Conservation (phyloP, 2,797 vertebrate genomes). For the Gymnoscopelus braueri region DNA sequence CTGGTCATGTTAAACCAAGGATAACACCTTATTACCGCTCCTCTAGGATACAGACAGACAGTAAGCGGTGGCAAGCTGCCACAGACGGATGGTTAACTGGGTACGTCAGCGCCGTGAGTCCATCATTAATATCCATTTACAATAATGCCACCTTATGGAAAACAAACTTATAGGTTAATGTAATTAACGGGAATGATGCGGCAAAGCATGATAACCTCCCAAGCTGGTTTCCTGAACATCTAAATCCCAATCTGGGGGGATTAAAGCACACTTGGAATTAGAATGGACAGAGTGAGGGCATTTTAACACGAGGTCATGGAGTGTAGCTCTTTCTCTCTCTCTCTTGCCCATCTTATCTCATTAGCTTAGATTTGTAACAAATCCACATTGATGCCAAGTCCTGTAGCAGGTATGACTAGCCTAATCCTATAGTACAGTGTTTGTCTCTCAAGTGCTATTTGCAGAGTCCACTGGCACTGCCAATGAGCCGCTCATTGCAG, state of each 20-base stretch:
- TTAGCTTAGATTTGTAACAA: background rate
- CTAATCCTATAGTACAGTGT: background rate
- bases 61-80: background rate
- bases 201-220: background rate
- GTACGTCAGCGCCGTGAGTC: background rate
- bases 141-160: slow-evolving; percentile 1
- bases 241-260: background rate
- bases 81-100: background rate
- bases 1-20: slow-evolving; percentile 1
- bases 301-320: background rate
- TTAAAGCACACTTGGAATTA: background rate
- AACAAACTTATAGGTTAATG: background rate
- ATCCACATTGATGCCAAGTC: background rate
- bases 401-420: background rate
- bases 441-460: background rate
- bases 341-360: background rate
- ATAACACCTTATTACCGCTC: background rate
- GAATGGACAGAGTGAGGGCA: background rate
- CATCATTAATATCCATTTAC: background rate
- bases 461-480: background rate
- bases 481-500: background rate
- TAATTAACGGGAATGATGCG: background rate
- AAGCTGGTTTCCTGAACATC: background rate
- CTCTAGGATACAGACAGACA: background rate
- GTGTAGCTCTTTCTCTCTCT: too few relatives aligned